Base-by-base conservation (phyloP, 2,797 vertebrate species). In the Dromococcyx pavoninus region DNA sequence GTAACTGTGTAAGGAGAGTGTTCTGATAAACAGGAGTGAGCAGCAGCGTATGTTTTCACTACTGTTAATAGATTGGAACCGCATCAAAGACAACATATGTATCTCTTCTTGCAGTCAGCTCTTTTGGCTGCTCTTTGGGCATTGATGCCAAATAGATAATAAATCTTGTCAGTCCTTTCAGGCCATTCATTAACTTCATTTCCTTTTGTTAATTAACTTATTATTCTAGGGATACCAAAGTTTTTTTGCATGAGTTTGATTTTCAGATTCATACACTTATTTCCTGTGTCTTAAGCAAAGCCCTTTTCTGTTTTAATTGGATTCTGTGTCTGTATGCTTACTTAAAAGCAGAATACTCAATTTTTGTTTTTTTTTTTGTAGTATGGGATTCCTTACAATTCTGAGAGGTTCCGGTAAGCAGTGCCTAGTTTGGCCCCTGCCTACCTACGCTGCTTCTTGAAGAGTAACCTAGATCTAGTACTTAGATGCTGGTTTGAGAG, bases 201-300 rank as follows among this genome's bases (percentile, higher is more conserved):
- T 54, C 3, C 60, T 86, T 74, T 53, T 56, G 12, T 74, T 61
- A 81, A 54, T 56, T 62, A 51, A 73, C 13, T 24, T 61, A 4
- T n/a, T 80, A 7, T 37, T 53, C 8, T 61, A 35, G 19, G 13
- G 5, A 0, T 33, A 15, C 4, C 13, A 53, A 5, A 1, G 0
- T 4, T 30, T 81, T 86, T 65, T 87, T 69, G 64, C 74, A 0
- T 8, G 6, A 70, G 2, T 62, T 72, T 54, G 14, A 30, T 56
- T 86, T 79, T 66, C 37, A 79, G 69, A 17, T 70, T 41, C 11
- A 17, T 33, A 7, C 3, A 3, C 18, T 66, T 57, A 32, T 44
- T 87, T 67, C 7, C 22, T 51, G 1, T 13, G 4, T 24, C 2
- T 70, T 83, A 35, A 75, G 22, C 28, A 35, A 46, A 74, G 11